phyloP scores from a whole-genome alignment of 2,797 vertebrate genomes.

The Poecilia picta region DNA sequence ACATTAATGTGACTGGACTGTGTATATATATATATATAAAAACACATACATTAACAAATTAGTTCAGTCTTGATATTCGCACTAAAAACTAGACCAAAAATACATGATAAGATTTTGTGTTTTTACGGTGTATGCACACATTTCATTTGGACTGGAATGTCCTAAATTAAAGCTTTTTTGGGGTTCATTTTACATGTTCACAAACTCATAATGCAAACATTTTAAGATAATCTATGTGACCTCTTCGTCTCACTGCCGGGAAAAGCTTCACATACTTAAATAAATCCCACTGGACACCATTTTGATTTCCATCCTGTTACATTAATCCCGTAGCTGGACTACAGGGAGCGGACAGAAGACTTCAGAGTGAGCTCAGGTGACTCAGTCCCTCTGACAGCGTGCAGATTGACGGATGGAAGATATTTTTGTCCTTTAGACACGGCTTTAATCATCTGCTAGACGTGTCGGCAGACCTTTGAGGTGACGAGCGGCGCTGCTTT shows the following conservation, averaged over 20 bases:
- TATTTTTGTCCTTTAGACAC: slow-evolving; percentile 45
- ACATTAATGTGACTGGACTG: no score
- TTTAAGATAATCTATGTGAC: background rate
- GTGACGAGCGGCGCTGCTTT: slow-evolving; percentile 48
- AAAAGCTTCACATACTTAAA: slow-evolving; percentile 36
- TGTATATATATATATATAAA: no score
- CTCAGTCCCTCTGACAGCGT: slow-evolving; percentile 21
- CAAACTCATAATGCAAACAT: background rate
- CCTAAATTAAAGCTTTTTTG: background rate
- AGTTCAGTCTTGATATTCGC: no score
- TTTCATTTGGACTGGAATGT: background rate
- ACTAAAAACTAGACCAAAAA: no score
- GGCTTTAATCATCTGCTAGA: slow-evolving; percentile 65
- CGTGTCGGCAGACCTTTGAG: slow-evolving; percentile 54
- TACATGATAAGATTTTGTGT: no score
- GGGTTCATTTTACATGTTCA: background rate
- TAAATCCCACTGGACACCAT: slow-evolving; percentile 48
- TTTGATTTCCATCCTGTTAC: slow-evolving; percentile 49
- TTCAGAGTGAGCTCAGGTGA: slow-evolving; percentile 35
- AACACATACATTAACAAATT: no score
- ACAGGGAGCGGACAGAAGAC: slow-evolving; percentile 48
- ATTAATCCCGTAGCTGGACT: slow-evolving; percentile 52
- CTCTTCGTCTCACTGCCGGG: slow-evolving; percentile 13
- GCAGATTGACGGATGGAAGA: slow-evolving; percentile 56
- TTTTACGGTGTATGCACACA: no score